These are phyloP conservation scores for Hedychridium roseum DNA, from an alignment of 2,888 invertebrate species.

Conservation along the genomic window DNA sequence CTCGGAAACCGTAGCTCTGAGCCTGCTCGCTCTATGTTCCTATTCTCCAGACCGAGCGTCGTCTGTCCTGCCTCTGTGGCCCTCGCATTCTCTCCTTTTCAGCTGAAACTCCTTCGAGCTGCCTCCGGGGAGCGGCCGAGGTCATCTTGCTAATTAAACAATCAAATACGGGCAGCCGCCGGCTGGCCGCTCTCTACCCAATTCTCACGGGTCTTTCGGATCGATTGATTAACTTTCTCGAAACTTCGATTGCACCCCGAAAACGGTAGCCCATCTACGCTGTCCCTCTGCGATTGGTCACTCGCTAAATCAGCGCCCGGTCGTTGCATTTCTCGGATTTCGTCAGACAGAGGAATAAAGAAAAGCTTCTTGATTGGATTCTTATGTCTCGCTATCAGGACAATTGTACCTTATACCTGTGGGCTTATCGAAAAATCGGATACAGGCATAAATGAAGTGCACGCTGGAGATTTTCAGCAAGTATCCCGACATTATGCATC, in stretches of 20 bases:
- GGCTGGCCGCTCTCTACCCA: slow-evolving; percentile 35
- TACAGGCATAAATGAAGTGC: no score
- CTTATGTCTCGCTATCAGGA: no score
- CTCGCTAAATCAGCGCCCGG: slow-evolving; percentile 7
- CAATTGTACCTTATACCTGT: background rate
- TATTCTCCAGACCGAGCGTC: slow-evolving; percentile 4
- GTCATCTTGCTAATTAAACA: slow-evolving; percentile 64
- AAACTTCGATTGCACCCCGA: slow-evolving; percentile 52
- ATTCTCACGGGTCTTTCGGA: slow-evolving; percentile 50
- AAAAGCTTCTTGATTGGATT: no score
- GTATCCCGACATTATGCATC: no score
- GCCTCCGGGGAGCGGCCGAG: slow-evolving; percentile 46
- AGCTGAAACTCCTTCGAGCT: slow-evolving; percentile 36
- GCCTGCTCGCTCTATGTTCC: background rate
- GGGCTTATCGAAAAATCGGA: background rate
- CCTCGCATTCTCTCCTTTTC: slow-evolving; percentile 28
- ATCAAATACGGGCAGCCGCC: slow-evolving; percentile 61
- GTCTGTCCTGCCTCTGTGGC: slow-evolving; percentile 31
- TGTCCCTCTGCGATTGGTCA: slow-evolving; percentile 1
- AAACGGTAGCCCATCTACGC: slow-evolving; percentile 5
- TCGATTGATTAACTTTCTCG: slow-evolving; percentile 55
- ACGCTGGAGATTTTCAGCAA: no score
- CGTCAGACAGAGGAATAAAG: background rate
- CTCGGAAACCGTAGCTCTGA: no score
- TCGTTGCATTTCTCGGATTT: slow-evolving; percentile 8